Evolutionary conservation across 2,888 invertebrate genomes (phyloP).

Genomic region (Brachylomia viminalis): DNA sequence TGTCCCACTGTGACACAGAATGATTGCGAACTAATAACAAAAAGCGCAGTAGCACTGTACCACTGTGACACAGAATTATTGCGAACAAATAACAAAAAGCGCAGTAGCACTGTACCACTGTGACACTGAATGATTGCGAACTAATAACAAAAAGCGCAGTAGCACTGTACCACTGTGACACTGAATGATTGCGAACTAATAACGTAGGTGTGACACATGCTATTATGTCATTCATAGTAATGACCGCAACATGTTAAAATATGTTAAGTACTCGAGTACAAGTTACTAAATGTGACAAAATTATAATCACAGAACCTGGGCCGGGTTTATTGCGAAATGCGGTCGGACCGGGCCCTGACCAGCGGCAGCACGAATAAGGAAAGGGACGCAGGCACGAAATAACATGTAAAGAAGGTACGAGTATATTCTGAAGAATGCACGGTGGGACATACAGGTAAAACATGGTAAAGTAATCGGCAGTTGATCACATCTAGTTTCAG

Average conservation of each 20-base stretch:
- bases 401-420: constrained; percentile 19
- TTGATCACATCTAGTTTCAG: neutral
- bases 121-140: no score
- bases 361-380: no score
- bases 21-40: neutral
- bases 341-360: neutral
- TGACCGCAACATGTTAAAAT: constrained; percentile 18
- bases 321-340: constrained; percentile 10
- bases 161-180: neutral
- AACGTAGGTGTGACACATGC: neutral
- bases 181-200: neutral
- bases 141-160: neutral
- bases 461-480: neutral
- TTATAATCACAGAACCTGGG: constrained; percentile 40
- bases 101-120: no score
- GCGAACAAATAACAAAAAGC: no score
- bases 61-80: no score
- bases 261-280: constrained; percentile 23
- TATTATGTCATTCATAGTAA: constrained; percentile 3
- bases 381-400: neutral
- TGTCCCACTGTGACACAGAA: neutral
- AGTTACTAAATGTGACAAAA: constrained; percentile 41
- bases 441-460: neutral
- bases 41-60: no score
- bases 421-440: neutral